Evolutionary conservation across 2,113 vertebrate genomes (phyloP).

Genomic region (Geothlypis trichas): DNA sequence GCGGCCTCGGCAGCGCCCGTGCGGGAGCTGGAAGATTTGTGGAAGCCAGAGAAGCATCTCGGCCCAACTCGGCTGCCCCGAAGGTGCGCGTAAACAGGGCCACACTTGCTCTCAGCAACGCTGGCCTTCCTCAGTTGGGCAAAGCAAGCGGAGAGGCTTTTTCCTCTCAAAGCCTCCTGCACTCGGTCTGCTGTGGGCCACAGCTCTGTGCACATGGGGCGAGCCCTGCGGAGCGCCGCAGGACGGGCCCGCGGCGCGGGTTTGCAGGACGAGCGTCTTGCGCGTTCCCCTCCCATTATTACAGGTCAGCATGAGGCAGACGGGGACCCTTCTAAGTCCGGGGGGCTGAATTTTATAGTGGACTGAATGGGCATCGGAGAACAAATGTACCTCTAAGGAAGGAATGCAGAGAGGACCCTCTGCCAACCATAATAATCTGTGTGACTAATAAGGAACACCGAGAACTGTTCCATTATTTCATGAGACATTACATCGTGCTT

Average conservation of each 20-base stretch:
- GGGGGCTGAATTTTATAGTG: not conserved
- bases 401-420: not conserved
- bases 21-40: too few relatives aligned
- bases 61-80: not conserved
- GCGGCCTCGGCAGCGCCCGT: not conserved
- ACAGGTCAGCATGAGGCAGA: not conserved
- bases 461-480: slow-evolving; percentile 48
- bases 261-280: not conserved
- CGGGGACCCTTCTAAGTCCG: not conserved
- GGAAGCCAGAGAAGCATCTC: not conserved
- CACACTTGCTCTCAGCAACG: not conserved
- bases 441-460: slow-evolving; percentile 26
- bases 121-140: not conserved
- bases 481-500: slow-evolving; percentile 46
- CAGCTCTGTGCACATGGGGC: rapidly evolving
- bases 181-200: rapidly evolving
- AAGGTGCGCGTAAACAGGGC: rapidly evolving
- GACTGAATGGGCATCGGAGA: not conserved
- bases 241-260: rapidly evolving
- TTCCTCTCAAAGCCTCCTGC: too few relatives aligned
- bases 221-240: not conserved
- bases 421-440: slow-evolving; percentile 50
- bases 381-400: not conserved
- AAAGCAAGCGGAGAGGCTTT: not conserved
- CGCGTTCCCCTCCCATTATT: not conserved